Conservation (phyloP, 2,113 vertebrate genomes). For the Megaptera novaeangliae region DNA sequence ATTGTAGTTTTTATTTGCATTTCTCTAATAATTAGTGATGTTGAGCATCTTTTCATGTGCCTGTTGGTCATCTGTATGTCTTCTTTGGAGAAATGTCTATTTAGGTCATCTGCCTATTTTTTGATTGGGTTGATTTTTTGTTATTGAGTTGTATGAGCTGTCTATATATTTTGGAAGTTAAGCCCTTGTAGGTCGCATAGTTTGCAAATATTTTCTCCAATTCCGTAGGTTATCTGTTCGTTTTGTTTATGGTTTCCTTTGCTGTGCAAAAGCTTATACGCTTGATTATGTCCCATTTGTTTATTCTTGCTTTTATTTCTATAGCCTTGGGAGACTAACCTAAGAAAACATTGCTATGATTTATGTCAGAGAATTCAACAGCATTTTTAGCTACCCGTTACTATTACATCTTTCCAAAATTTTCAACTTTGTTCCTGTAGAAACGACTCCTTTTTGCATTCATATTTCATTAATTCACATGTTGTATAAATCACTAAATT, state of each 20-base stretch:
- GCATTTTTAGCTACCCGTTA: neutral
- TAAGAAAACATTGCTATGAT: neutral
- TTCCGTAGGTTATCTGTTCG: neutral
- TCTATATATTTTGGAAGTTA: neutral
- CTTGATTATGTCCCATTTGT: neutral
- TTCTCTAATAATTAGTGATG: neutral
- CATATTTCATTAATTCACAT: constrained; percentile 7
- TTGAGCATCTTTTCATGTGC: neutral
- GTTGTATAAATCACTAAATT: neutral
- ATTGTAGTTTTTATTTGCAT: neutral
- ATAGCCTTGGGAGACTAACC: neutral
- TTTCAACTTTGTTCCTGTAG: neutral
- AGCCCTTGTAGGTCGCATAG: neutral
- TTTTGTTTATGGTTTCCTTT: neutral
- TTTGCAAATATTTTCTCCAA: neutral
- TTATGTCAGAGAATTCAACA: neutral
- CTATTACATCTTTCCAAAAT: neutral
- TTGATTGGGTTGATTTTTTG: neutral
- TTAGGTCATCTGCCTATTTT: neutral
- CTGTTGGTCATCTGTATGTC: neutral
- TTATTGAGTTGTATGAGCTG: neutral
- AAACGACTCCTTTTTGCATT: constrained; percentile 23
- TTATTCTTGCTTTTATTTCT: neutral
- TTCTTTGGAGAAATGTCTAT: neutral
- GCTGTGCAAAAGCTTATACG: neutral